Conservation (phyloP, 2,797 vertebrate genomes). For the Micropoecilia bifurca region DNA sequence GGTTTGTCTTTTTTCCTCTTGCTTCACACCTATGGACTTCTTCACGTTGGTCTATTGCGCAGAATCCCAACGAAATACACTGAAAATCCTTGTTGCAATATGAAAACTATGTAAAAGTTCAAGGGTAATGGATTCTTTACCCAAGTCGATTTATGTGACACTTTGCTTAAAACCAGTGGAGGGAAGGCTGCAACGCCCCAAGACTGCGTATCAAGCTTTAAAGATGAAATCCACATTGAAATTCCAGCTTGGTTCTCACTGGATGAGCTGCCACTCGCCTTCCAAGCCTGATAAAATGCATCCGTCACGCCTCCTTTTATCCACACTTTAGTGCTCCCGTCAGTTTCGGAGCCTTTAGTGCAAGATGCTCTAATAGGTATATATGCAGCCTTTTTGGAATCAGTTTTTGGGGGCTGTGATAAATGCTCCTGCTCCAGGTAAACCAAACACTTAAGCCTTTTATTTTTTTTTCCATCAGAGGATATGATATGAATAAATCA, state of each 20-base stretch:
- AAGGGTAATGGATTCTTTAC: not conserved
- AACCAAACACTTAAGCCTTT: not conserved
- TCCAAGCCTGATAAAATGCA: constrained; percentile 5
- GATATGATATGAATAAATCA: not conserved
- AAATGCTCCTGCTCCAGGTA: not conserved
- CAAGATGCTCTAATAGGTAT: not conserved
- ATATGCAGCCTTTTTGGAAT: not conserved
- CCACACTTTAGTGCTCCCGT: constrained; percentile 6
- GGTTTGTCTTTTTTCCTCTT: not conserved
- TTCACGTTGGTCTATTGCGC: not conserved
- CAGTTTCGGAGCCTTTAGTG: constrained; percentile 6
- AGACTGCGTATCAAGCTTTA: not conserved
- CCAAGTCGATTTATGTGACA: not conserved
- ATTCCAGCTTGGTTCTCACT: not conserved
- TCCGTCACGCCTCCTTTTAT: not conserved
- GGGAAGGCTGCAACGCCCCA: not conserved
- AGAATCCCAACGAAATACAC: not conserved
- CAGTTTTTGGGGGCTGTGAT: not conserved
- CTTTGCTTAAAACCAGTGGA: not conserved
- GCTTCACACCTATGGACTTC: not conserved
- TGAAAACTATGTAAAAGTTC: not conserved
- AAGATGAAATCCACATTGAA: constrained; percentile 6
- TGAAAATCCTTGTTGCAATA: not conserved
- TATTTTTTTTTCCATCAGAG: not conserved
- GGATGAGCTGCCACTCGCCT: constrained; percentile 1